phyloP scores from a whole-genome alignment of 2,113 vertebrate genomes.

The Paradisaea rubra region DNA sequence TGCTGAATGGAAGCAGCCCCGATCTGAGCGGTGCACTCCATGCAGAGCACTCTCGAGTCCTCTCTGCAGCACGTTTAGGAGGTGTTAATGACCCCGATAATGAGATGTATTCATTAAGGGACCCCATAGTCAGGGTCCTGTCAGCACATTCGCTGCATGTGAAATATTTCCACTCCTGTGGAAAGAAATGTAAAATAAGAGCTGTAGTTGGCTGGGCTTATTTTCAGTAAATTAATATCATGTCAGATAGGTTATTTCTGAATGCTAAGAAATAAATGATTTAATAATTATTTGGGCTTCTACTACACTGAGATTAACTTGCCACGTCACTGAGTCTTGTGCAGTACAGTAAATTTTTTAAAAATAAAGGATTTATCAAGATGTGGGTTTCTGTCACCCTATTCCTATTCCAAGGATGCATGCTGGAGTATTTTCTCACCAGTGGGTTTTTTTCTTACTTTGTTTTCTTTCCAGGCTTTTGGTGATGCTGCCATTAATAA shows the following conservation, averaged over 20 bases:
- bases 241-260: not conserved
- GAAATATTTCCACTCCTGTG: not conserved
- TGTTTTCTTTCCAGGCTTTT: slow-evolving; percentile 64
- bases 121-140: not conserved
- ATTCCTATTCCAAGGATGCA: not conserved
- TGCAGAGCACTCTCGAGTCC: not conserved
- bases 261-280: not conserved
- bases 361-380: not conserved
- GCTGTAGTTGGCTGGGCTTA: not conserved
- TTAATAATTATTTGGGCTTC: not conserved
- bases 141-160: not conserved
- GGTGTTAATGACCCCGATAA: slow-evolving; percentile 53
- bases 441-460: not conserved
- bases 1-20: slow-evolving; percentile 19
- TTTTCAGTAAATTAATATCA: not conserved
- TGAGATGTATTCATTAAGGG: not conserved
- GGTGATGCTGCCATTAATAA: slow-evolving; percentile 75
- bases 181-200: not conserved
- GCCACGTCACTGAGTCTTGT: not conserved
- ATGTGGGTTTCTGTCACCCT: not conserved
- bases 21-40: not conserved
- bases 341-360: not conserved
- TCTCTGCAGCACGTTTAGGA: slow-evolving; percentile 8
- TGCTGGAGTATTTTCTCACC: not conserved
- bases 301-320: not conserved